A percentile compares a stretch with the other conserved stretches of the same genome.
Conservation (phyloP, 2,888 invertebrate species). For the Thecophora atra region DNA sequence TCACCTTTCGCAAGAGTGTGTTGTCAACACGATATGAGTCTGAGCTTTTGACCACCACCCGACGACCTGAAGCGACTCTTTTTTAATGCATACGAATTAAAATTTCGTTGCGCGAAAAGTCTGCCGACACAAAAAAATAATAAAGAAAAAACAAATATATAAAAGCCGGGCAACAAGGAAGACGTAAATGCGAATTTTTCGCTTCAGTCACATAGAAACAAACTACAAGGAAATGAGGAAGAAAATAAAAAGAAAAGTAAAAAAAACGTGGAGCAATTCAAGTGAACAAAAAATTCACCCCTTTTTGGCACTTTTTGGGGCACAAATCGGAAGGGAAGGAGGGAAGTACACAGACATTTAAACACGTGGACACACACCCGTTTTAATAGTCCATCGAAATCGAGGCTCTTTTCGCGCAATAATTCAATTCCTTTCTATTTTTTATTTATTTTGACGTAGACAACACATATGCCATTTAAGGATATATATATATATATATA, state of each 20-base stretch:
- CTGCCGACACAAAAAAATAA: slow-evolving; percentile 38
- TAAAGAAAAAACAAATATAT: not conserved
- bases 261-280: slow-evolving; percentile 28
- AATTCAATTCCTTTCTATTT: slow-evolving; percentile 63
- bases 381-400: not conserved
- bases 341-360: not conserved
- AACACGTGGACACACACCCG: not conserved
- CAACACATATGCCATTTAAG: slow-evolving; percentile 16
- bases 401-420: slow-evolving; percentile 53
- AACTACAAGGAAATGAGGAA: slow-evolving; percentile 15
- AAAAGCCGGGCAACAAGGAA: slow-evolving; percentile 4
- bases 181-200: slow-evolving; percentile 3
- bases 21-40: no score
- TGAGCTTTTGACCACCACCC: slow-evolving; percentile 6
- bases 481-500: no score
- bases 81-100: slow-evolving; percentile 35
- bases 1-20: not conserved
- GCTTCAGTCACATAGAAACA: not conserved
- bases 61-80: slow-evolving; percentile 1
- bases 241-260: slow-evolving; percentile 33
- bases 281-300: slow-evolving; percentile 43
- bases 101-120: slow-evolving; percentile 58
- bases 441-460: slow-evolving; percentile 49
- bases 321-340: no score
- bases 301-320: slow-evolving; percentile 6